phyloP scores from a whole-genome alignment of 2,797 vertebrate species.

The Chaetophractus vellerosus region DNA sequence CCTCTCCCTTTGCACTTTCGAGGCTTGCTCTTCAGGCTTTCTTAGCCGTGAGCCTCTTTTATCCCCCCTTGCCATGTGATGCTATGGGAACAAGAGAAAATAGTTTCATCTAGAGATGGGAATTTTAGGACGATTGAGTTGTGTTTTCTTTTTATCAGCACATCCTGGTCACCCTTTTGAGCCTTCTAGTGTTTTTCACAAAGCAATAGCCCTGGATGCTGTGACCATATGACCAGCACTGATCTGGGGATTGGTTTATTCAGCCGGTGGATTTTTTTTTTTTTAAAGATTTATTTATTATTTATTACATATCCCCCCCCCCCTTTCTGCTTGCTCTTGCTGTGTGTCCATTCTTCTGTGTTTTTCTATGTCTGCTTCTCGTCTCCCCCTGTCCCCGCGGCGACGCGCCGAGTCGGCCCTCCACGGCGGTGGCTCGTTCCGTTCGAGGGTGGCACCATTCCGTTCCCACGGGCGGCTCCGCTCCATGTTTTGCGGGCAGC shows the following conservation, averaged over 20 bases:
- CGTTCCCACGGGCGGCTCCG: no score
- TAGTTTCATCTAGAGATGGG: constrained; percentile 5
- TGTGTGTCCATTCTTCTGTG: no score
- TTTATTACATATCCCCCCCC: no score
- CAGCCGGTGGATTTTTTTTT: not conserved
- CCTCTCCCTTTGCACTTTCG: not conserved
- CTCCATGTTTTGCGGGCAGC: no score
- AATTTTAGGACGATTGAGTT: not conserved
- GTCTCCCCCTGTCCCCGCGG: no score
- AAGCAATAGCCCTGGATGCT: not conserved
- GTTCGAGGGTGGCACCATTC: no score
- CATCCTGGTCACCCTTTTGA: not conserved
- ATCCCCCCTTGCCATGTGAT: fast-evolving
- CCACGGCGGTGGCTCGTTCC: no score
- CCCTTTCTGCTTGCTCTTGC: no score
- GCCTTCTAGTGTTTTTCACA: not conserved
- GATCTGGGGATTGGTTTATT: constrained; percentile 26
- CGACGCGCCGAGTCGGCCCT: no score
- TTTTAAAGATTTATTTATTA: no score
- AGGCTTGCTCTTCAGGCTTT: not conserved
- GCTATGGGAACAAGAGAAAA: not conserved
- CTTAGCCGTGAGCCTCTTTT: not conserved
- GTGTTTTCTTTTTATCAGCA: not conserved
- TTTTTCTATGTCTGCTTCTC: no score
- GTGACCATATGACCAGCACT: not conserved